Evolutionary conservation across 2,888 invertebrate genomes (phyloP), one percentile per base, ranked within the genome.

Genomic region (Stictocephala bisonia): DNA sequence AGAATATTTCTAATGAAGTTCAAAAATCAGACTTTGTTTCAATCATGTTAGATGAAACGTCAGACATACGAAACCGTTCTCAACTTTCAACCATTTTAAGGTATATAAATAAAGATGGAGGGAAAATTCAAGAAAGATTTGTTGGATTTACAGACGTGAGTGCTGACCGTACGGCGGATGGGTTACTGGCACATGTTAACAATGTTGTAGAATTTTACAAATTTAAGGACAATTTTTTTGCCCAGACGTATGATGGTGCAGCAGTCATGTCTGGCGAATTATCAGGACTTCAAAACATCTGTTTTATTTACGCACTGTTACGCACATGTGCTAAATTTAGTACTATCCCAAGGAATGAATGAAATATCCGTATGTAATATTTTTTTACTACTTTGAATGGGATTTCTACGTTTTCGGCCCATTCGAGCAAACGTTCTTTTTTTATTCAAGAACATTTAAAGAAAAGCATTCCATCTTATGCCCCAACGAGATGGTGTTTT

Each of bases 201-300:
- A 58, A 76, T 15, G 74, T 77, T 67, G 53, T 80, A 41, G 48
- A 77, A 56, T 74, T 80, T 29, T 79, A 77, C 40, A 66, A 79
- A 27, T 76, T 79, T 68, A 66, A 71, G 48, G 35, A 77, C 15
- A 81, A 82, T 79, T 75, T 82, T 56, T 70, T 82, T 27, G 80
- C 80, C 7, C 81, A 82, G 78, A 81, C 79, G 22, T 82, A 82
- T 69, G 80, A 82, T 67, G 81, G 80, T n/a, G 81, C 80, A 3
- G 77, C 80, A 24, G 80, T 82, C 6, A 79, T 80, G 77, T 73
- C 78, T 26, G 79, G 78, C 24, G 75, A 80, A 40, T n/a, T n/a
- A n/a, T n/a, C n/a, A n/a, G n/a, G n/a, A n/a, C n/a, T n/a, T n/a
- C n/a, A n/a, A n/a, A n/a, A n/a, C 75, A 13, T 56, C 72, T 60